phyloP scores from a whole-genome alignment of 2,888 invertebrate genomes.

The Tenodera sinensis region DNA sequence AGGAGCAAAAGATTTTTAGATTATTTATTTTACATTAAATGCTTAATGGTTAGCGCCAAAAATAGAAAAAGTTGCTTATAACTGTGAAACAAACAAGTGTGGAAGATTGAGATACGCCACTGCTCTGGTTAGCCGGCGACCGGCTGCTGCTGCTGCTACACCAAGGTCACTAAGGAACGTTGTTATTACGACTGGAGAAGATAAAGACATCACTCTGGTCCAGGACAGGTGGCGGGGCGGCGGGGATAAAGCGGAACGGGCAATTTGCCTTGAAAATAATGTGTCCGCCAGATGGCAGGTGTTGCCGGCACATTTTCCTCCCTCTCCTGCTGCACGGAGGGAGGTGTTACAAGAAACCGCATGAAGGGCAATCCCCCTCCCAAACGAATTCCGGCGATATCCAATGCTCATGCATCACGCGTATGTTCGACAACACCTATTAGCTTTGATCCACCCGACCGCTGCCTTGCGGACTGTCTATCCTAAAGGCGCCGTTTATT shows the following conservation, averaged over 20 bases:
- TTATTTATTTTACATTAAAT: too few relatives aligned
- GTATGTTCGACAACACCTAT: not conserved
- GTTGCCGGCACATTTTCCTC: not conserved
- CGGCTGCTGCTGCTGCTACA: not conserved
- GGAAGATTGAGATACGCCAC: not conserved
- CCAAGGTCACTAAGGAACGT: not conserved
- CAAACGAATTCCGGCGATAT: not conserved
- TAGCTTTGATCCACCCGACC: not conserved
- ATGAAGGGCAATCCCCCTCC: not conserved
- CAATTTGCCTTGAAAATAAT: constrained; percentile 6
- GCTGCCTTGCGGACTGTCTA: not conserved
- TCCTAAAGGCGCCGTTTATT: not conserved
- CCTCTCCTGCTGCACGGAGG: not conserved
- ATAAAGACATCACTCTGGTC: constrained; percentile 16
- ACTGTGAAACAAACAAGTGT: too few relatives aligned
- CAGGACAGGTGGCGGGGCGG: constrained; percentile 1
- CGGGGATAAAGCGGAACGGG: constrained; percentile 13
- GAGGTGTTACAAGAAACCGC: too few relatives aligned
- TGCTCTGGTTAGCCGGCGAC: not conserved
- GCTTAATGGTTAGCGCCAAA: too few relatives aligned
- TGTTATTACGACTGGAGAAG: constrained; percentile 14
- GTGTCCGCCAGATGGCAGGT: constrained; percentile 10
- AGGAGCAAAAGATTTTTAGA: too few relatives aligned
- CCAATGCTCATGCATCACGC: not conserved
- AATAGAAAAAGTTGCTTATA: too few relatives aligned